These are phyloP conservation scores for Acropora yongei DNA, from an alignment of 64 coral and sea anemone species.

Conservation along the genomic window DNA sequence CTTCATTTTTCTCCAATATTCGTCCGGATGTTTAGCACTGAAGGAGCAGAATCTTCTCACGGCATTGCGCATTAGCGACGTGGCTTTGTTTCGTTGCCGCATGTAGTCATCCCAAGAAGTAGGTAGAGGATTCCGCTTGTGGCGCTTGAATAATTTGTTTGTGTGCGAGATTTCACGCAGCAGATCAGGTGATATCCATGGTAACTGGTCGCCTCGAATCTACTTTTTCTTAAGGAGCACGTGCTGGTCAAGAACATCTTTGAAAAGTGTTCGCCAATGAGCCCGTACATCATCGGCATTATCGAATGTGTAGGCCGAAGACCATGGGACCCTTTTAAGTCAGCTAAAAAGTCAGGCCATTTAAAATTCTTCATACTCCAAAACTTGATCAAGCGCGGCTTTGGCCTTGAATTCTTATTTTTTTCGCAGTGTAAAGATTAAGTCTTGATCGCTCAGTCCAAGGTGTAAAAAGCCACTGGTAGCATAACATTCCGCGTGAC, in stretches of 20 bases:
- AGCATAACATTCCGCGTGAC: slow-evolving; percentile 52
- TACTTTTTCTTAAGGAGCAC: slow-evolving; percentile 56
- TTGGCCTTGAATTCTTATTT: slow-evolving; percentile 50
- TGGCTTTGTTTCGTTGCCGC: slow-evolving; percentile 26
- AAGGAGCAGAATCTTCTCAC: slow-evolving; percentile 1
- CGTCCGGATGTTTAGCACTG: not conserved
- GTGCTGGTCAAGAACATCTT: slow-evolving; percentile 48
- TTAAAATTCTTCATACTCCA: slow-evolving; percentile 54
- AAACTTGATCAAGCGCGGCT: slow-evolving; percentile 13
- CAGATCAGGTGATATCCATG: slow-evolving; percentile 36
- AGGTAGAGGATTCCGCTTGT: slow-evolving; percentile 8
- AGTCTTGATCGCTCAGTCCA: slow-evolving; percentile 64
- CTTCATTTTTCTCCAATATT: too few relatives aligned
- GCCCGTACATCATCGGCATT: slow-evolving; percentile 35
- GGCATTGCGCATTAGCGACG: slow-evolving; percentile 6
- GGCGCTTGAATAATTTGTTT: slow-evolving; percentile 34
- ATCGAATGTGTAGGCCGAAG: slow-evolving; percentile 46
- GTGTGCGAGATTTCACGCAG: not conserved
- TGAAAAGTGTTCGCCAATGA: slow-evolving; percentile 48
- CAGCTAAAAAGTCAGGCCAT: slow-evolving; percentile 12
- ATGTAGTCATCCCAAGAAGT: slow-evolving; percentile 10
- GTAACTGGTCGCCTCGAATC: slow-evolving; percentile 63
- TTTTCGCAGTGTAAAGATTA: slow-evolving; percentile 59
- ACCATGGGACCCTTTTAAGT: slow-evolving; percentile 43
- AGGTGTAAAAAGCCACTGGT: slow-evolving; percentile 54